Evolutionary conservation across 1,140 invertebrate species (phyloP).

Genomic region (Cydia fagiglandana): DNA sequence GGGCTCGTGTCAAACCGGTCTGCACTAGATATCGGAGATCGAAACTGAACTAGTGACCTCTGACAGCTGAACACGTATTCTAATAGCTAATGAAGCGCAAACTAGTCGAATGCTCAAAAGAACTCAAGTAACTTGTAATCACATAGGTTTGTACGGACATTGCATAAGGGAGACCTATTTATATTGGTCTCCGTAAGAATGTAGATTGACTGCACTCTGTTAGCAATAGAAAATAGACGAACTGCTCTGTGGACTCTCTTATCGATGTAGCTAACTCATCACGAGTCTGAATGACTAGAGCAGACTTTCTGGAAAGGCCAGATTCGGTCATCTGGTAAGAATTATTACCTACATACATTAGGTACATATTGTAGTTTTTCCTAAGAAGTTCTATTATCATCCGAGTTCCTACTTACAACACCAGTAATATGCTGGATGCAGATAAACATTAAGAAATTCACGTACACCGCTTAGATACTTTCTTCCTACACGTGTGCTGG

Average conservation of each 20-base stretch:
- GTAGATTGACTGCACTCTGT: background rate
- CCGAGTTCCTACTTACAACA: too few relatives aligned
- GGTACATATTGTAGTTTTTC: too few relatives aligned
- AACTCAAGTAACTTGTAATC: background rate
- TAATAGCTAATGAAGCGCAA: background rate
- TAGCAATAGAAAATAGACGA: background rate
- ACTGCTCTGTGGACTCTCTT: slow-evolving; percentile 20
- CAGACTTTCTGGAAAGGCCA: too few relatives aligned
- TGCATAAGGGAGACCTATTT: background rate
- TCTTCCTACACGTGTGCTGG: too few relatives aligned
- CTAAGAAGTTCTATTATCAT: too few relatives aligned
- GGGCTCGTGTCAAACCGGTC: slow-evolving; percentile 55
- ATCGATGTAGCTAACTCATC: slow-evolving; percentile 11
- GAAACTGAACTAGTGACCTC: slow-evolving; percentile 2
- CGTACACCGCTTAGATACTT: too few relatives aligned
- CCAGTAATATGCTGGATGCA: too few relatives aligned
- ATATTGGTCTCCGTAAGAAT: background rate
- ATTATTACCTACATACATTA: too few relatives aligned
- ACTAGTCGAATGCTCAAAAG: background rate
- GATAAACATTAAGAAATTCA: too few relatives aligned
- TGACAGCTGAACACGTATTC: slow-evolving; percentile 12
- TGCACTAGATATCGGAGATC: slow-evolving; percentile 35
- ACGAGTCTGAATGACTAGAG: background rate
- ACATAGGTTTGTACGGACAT: background rate
- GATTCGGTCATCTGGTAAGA: too few relatives aligned